Percentiles rank a stretch among this genome's conserved stretches.
phyloP scores from a whole-genome alignment of 2,888 invertebrate species.

The Chouioia cunea region DNA sequence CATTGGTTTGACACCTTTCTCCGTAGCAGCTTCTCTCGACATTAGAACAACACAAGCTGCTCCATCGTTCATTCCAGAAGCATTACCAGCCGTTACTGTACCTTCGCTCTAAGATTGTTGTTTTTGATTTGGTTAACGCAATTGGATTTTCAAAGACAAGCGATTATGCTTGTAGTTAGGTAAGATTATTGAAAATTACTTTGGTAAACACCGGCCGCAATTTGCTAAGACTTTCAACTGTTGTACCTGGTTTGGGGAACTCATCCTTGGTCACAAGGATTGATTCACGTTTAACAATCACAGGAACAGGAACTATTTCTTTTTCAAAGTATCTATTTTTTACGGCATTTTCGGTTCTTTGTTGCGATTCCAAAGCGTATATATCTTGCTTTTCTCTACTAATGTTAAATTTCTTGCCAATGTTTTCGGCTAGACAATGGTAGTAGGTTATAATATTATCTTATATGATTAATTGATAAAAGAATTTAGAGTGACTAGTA shows the following conservation, averaged over 20 bases:
- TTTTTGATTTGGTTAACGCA: neutral
- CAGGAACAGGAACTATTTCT: slow-evolving; percentile 79
- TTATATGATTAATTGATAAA: slow-evolving; percentile 10
- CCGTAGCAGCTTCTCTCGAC: slow-evolving; percentile 72
- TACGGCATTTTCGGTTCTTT: slow-evolving; percentile 75
- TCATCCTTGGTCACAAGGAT: slow-evolving; percentile 75
- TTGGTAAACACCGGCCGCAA: slow-evolving; percentile 76
- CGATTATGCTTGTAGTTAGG: neutral
- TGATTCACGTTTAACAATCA: slow-evolving; percentile 69
- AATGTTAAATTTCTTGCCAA: slow-evolving; percentile 77
- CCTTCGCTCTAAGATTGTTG: slow-evolving; percentile 68
- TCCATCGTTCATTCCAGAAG: slow-evolving; percentile 89
- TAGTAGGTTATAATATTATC: neutral
- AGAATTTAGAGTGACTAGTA: slow-evolving; percentile 54
- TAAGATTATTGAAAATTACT: slow-evolving; percentile 61
- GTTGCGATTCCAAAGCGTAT: slow-evolving; percentile 78
- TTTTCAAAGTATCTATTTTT: slow-evolving; percentile 75
- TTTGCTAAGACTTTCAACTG: slow-evolving; percentile 73
- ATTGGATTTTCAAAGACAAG: slow-evolving; percentile 1
- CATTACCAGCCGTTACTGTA: slow-evolving; percentile 83
- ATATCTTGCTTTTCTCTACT: slow-evolving; percentile 79
- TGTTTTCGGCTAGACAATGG: slow-evolving; percentile 76
- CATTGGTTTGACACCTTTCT: slow-evolving; percentile 74
- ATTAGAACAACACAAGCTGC: slow-evolving; percentile 87
- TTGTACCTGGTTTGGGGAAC: slow-evolving; percentile 76